Evolutionary conservation across 2,113 vertebrate genomes (phyloP), one percentile per base, ranked within the genome.

Genomic region (Mellivora capensis): DNA sequence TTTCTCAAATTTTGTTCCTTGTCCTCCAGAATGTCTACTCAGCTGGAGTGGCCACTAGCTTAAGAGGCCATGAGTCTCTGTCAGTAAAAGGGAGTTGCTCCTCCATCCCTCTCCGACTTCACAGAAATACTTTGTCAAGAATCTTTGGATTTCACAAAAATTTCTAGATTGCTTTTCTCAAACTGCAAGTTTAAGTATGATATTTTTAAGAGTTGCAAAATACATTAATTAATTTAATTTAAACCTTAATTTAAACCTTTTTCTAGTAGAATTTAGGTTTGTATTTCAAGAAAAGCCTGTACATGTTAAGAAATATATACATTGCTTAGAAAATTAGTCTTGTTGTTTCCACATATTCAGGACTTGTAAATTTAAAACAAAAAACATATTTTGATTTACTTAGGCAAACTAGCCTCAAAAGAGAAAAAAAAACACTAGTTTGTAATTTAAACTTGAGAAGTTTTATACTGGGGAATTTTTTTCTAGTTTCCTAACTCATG

Each of bases 131-230:
- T 64, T 79, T 74, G 42, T 67, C 42, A 64, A 54, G 76, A 87
- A 52, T 82, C 64, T 47, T 27, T 72, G 17, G 61, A 47, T 91
- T 87, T 93, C 44, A 81, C 25, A 42, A 67, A 90, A 90, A 80
- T 1, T 4, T 76, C 44, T 54, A 76, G 4, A 72, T 77, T 88
- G 64, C 44, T 84, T 97, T 95, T 79, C 34, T 94, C 94, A 95
- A 81, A 89, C 10, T 52, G 11, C 8, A 92, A 57, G 4, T 80
- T 62, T 83, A 84, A 95, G 59, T 87, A n/a, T 47, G 49, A 20
- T 87, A 64, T 96, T 96, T 97, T 97, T 69, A 94, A 94, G 77
- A 93, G 67, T 64, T 86, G 3, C 31, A 67, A 83, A 54, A 87
- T 11, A 62, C 29, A 90, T n/a, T n/a, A n/a, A n/a, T n/a, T n/a